phyloP scores from a whole-genome alignment of 1,140 invertebrate species.

The Caerostris extrusa region DNA sequence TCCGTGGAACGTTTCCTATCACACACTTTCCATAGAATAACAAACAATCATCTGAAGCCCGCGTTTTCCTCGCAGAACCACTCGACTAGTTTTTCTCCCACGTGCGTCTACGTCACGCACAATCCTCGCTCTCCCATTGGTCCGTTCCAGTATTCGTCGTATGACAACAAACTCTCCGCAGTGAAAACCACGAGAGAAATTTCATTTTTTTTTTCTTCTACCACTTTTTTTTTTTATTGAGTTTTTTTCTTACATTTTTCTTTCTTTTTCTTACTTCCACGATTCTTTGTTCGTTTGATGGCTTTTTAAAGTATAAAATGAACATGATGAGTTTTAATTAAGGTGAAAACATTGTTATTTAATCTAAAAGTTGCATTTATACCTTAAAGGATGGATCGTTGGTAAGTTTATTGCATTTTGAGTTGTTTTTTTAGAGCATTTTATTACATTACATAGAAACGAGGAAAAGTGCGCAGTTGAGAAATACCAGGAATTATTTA shows the following conservation, averaged over 20 bases:
- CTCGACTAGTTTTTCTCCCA: conserved; percentile 68
- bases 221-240: neutral
- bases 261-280: neutral
- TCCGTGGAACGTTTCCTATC: neutral
- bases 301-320: neutral
- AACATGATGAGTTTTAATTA: neutral
- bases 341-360: neutral
- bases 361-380: neutral
- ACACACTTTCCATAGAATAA: conserved; percentile 28
- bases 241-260: neutral
- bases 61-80: conserved; percentile 48
- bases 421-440: neutral
- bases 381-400: neutral
- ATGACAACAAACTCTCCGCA: conserved; percentile 69
- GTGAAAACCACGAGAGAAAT: neutral
- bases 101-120: conserved; percentile 58
- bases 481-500: too few relatives aligned
- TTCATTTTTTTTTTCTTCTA: neutral
- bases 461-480: conserved; percentile 10
- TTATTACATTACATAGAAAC: neutral
- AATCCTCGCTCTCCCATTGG: neutral
- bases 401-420: neutral
- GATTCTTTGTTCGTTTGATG: neutral
- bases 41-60: conserved; percentile 54
- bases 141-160: neutral